Evolutionary conservation across 2,113 vertebrate genomes (phyloP).

Genomic region (Vulpes vulpes): DNA sequence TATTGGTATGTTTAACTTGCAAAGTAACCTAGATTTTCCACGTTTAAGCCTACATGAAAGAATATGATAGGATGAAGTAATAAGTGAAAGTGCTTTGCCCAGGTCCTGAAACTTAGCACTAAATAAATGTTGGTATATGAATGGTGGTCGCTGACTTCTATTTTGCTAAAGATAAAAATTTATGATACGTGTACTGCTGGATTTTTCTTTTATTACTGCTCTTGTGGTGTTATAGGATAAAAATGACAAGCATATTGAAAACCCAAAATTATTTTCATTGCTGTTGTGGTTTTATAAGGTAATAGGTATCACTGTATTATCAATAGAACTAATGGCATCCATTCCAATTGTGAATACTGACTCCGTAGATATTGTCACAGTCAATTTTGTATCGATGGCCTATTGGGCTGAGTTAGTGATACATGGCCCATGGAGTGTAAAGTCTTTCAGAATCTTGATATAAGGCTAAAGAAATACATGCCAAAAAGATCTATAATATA

Average conservation of each 20-base stretch:
- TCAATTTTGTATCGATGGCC: not conserved
- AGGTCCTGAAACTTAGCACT: not conserved
- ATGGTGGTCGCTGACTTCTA: not conserved
- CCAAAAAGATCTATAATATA: not conserved
- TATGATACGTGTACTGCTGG: not conserved
- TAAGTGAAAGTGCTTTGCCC: not conserved
- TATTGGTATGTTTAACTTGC: not conserved
- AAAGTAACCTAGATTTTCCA: not conserved
- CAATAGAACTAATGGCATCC: not conserved
- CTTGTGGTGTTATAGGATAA: not conserved
- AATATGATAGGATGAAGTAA: not conserved
- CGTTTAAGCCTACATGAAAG: not conserved
- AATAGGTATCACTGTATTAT: not conserved
- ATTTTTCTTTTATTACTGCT: not conserved
- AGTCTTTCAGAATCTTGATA: not conserved
- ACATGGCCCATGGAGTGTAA: fast-evolving
- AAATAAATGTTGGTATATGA: not conserved
- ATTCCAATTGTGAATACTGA: not conserved
- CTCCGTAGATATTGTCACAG: not conserved
- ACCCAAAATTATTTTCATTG: not conserved
- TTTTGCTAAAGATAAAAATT: not conserved
- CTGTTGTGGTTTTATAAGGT: not conserved
- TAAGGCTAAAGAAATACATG: not conserved
- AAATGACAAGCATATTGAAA: not conserved
- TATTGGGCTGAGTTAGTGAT: not conserved